phyloP scores from a whole-genome alignment of 2,113 vertebrate species.

The Colossoma macropomum region DNA sequence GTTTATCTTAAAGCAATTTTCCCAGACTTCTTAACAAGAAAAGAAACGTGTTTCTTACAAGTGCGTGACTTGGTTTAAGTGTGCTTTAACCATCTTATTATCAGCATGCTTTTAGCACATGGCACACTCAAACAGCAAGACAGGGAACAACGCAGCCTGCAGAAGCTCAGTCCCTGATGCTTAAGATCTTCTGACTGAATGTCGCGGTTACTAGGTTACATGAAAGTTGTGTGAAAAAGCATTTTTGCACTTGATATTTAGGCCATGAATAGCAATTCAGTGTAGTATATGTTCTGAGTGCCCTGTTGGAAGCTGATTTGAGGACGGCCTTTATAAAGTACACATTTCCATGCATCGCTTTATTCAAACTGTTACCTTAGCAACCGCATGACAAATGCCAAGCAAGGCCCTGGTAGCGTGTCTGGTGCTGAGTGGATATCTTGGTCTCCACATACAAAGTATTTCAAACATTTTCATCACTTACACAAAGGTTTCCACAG shows the following conservation, averaged over 20 bases:
- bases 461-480: constrained; percentile 39
- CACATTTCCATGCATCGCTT: constrained; percentile 42
- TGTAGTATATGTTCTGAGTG: too few species aligned
- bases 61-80: neutral
- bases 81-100: constrained; percentile 1
- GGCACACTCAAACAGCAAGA: neutral
- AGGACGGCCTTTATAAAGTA: constrained; percentile 26
- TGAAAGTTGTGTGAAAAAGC: constrained; percentile 1
- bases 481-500: constrained; percentile 40
- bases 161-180: neutral
- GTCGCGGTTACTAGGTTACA: neutral
- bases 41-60: neutral
- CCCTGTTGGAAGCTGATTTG: neutral
- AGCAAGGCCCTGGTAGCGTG: constrained; percentile 55
- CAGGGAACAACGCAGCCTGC: too few species aligned
- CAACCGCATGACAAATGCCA: constrained; percentile 72
- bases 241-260: constrained; percentile 1
- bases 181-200: neutral
- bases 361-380: constrained; percentile 73
- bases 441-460: constrained; percentile 45
- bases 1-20: constrained; percentile 9
- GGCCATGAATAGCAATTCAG: neutral
- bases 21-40: neutral
- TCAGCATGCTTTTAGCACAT: neutral
- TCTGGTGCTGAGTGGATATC: constrained; percentile 39